A percentile compares a stretch with the other conserved stretches of the same genome.
These are phyloP conservation scores for Dromococcyx pavoninus DNA, from an alignment of 2,797 vertebrate genomes.

Conservation along the genomic window DNA sequence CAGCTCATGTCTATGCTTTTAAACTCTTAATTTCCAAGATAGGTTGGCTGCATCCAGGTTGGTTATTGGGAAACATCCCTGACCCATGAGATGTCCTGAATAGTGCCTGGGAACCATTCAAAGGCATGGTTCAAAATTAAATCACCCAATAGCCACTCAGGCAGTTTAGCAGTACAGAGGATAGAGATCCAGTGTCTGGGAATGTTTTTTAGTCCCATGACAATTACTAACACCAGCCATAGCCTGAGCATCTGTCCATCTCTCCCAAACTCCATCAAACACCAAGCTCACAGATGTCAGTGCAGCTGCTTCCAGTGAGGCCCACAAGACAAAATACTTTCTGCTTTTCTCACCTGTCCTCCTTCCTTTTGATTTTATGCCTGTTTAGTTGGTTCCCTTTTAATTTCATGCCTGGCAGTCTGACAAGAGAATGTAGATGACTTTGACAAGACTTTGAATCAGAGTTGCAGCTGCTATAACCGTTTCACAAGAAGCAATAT, in stretches of 20 bases:
- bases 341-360: background rate
- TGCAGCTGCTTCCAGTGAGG: background rate
- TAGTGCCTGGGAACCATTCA: background rate
- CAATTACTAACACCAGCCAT: background rate
- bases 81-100: background rate
- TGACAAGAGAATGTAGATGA: background rate
- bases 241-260: background rate
- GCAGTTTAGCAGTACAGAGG: background rate
- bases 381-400: background rate
- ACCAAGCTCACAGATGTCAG: background rate
- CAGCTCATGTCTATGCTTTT: background rate
- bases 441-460: background rate
- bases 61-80: background rate
- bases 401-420: background rate
- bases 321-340: background rate
- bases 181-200: background rate
- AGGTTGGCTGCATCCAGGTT: background rate
- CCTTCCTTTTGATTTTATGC: background rate
- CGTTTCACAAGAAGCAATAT: background rate
- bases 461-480: background rate
- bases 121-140: background rate
- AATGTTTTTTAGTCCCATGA: background rate
- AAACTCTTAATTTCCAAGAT: background rate
- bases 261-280: background rate
- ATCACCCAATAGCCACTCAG: accelerated